These are phyloP conservation scores for Drosophila mercatorum DNA, from an alignment of 2,888 invertebrate genomes.

Conservation along the genomic window DNA sequence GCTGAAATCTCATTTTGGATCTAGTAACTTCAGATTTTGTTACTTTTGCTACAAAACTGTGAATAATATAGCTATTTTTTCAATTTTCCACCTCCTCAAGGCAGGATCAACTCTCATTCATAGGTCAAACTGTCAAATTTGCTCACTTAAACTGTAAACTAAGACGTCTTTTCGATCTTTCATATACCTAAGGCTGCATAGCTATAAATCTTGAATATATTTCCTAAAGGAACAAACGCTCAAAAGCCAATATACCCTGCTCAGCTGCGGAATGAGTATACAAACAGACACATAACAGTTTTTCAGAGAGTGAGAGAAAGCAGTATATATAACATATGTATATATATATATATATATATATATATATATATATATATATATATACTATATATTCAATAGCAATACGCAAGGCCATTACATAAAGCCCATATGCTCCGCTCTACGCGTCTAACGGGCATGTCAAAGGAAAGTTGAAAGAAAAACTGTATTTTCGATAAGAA, in stretches of 20 bases:
- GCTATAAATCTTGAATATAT: no score
- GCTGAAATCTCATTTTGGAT: no score
- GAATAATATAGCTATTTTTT: no score
- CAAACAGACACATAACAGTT: neutral
- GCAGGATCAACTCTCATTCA: no score
- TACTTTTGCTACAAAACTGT: no score
- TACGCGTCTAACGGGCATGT: neutral
- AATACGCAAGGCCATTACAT: neutral
- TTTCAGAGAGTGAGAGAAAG: neutral
- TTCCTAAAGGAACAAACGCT: no score
- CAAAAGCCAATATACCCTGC: neutral
- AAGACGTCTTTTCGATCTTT: no score
- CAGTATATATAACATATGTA: neutral
- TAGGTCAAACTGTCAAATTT: neutral
- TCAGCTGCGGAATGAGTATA: neutral
- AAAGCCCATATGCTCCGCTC: conserved; percentile 1
- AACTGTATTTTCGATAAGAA: conserved; percentile 1
- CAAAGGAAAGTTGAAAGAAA: neutral
- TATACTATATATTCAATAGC: neutral
- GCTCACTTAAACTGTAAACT: no score
- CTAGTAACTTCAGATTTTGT: no score
- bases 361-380: neutral
- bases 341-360: no score
- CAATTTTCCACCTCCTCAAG: no score
- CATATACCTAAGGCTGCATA: no score